Base-by-base conservation (phyloP, 2,888 invertebrate species). In the Anagyrus pseudococci region DNA sequence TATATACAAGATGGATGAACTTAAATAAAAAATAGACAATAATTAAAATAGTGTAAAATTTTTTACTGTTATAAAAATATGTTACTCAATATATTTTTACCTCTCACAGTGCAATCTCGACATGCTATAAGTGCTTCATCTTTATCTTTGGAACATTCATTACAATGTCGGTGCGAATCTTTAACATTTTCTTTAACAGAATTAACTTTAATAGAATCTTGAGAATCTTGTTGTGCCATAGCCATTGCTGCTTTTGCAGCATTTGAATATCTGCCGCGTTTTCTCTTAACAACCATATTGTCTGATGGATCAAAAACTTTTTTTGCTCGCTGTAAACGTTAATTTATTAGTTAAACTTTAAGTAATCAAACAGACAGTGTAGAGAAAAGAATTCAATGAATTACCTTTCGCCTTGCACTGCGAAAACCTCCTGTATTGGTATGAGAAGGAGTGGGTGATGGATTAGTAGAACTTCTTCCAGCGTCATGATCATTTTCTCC, bases 251-350 rank as follows among this genome's bases (percentile, higher is more conserved):
- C 37, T 53, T 60, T 63, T 2, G 60, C 41, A 1, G 87, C 87
- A 4, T 87, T 88, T 2, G 87, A 83, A 13, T 89, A 88, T 50
- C 89, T 84, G 1, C 90, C 90, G 63, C 90, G 82, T 80, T 89
- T 89, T 74, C 88, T 87, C 70, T 85, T 86, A 10, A 92, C 91
- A 40, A 91, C 82, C 79, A 92, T 90, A 69, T 89, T 90, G 73
- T 93, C 92, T 0, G 93, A 93, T 2, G 93, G 93, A 81, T 93
- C 93, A 76, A 93, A 93, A 0, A 93, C 92, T 77, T 90, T 90
- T 75, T 91, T 92, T 0, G 92, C 92, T 84, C 91, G 88, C 87
- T 86, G 73, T 13, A 63, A 59, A 47, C 8, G 26, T 20, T 26
- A 64, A 4, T n/a, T n/a, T n/a, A n/a, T 8, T 33, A 8, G 33